A percentile compares a stretch with the other conserved stretches of the same genome.
Evolutionary conservation across 2,888 invertebrate genomes (phyloP).

Genomic region (Priocnemis perturbator): DNA sequence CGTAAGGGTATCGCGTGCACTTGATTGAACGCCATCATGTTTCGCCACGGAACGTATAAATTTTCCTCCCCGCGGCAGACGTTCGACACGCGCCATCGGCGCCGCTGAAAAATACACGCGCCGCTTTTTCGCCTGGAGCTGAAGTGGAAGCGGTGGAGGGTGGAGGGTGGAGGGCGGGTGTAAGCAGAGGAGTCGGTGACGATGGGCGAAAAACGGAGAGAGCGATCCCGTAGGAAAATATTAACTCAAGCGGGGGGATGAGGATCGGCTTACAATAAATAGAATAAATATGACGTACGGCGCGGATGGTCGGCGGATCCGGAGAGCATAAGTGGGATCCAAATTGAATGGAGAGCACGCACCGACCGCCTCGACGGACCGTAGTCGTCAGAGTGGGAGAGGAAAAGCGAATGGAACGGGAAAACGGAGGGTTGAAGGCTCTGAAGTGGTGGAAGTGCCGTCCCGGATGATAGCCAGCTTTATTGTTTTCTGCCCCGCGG

Average conservation of each 20-base stretch:
- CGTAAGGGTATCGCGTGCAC: too few relatives aligned
- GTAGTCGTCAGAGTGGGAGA: constrained; percentile 37
- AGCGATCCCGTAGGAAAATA: constrained; percentile 59
- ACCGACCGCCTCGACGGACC: constrained; percentile 40
- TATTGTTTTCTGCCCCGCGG: constrained; percentile 68
- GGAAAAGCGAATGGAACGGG: constrained; percentile 16
- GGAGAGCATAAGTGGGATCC: constrained; percentile 59
- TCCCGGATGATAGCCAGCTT: constrained; percentile 63
- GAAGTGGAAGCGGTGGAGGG: too few relatives aligned
- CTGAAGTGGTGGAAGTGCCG: constrained; percentile 64
- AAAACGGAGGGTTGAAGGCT: constrained; percentile 34
- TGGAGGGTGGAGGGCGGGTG: neutral
- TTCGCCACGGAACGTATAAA: too few relatives aligned
- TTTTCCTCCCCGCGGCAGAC: too few relatives aligned
- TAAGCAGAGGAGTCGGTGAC: neutral
- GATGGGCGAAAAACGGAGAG: constrained; percentile 14
- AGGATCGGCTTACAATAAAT: constrained; percentile 62
- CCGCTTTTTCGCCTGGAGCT: too few relatives aligned
- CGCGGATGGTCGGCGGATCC: constrained; percentile 31
- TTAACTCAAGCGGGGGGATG: constrained; percentile 52
- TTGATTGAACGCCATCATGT: too few relatives aligned
- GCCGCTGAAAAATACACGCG: too few relatives aligned
- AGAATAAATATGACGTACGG: constrained; percentile 61
- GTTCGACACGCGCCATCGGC: too few relatives aligned
- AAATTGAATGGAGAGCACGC: constrained; percentile 65